These are phyloP conservation scores for Brachynemurus nebulosus DNA, from an alignment of 2,888 invertebrate genomes.

Conservation along the genomic window DNA sequence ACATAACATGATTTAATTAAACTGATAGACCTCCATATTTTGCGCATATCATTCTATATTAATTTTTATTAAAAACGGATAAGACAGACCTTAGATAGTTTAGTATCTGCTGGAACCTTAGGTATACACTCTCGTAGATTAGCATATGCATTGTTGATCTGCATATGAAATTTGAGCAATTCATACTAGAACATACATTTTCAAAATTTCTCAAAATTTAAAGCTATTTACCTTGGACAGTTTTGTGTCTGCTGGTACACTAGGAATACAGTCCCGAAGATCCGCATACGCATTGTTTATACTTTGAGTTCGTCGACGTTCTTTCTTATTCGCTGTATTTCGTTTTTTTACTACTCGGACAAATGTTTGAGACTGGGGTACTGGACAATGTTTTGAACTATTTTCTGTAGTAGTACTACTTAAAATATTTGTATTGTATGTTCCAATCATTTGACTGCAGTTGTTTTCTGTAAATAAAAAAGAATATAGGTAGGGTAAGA, in stretches of 20 bases:
- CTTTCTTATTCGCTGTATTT: slow-evolving; percentile 90
- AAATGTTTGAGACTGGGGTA: slow-evolving; percentile 24
- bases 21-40: no score
- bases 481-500: no score
- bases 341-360: slow-evolving; percentile 58
- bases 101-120: slow-evolving; percentile 91
- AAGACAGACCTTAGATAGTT: slow-evolving; percentile 74
- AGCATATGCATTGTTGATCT: slow-evolving; percentile 86
- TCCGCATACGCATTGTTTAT: slow-evolving; percentile 93
- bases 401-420: no score
- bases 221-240: slow-evolving; percentile 77
- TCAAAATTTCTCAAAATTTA: background rate
- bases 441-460: no score
- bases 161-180: background rate
- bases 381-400: background rate
- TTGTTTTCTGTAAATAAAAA: no score
- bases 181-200: background rate
- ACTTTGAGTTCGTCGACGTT: slow-evolving; percentile 78
- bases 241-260: slow-evolving; percentile 92
- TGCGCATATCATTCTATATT: no score
- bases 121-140: slow-evolving; percentile 88
- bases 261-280: slow-evolving; percentile 86
- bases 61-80: no score
- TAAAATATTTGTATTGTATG: no score
- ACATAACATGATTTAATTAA: no score